Evolutionary conservation across 2,888 invertebrate species (phyloP), one percentile per base, ranked within the genome.

Genomic region (Isoperla grammatica): DNA sequence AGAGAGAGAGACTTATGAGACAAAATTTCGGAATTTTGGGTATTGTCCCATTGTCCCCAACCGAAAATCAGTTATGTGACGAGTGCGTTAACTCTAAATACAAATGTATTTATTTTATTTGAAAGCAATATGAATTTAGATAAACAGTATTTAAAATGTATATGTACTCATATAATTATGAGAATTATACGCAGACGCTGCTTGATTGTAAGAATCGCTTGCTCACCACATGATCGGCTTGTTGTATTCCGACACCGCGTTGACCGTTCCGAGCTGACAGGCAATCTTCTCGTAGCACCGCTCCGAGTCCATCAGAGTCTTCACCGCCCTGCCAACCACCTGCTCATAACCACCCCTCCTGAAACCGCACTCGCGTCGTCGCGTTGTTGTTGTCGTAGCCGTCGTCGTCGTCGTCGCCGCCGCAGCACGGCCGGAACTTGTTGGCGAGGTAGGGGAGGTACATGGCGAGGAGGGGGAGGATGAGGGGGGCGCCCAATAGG

Each of bases 371-470:
- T 29, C 39, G 19, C 49, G 22, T 20, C 78, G 80, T 80, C 72
- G 78, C 81, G 73, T 74, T 78, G 65, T 78, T 78, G 20, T 80
- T 80, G 54, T 80, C 81, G 57, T 80, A 80, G 59, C 81, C 80
- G 15, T 83, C 84, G 55, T 78, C 79, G 68, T 83, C 85, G 68
- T 84, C 84, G 71, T 75, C 56, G 17, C 46, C 56, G 11, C 46
- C 42, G 29, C 45, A 43, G n/a, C 56, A 42, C 20, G 23, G 43
- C 19, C 54, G 59, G 39, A 29, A 48, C 54, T 54, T 54, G 56
- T 37, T 12, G 15, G 19, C 29, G 17, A 59, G 23, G 43, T 15
- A 23, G 22, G 43, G 54, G 15, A 46, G 29, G 35, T 37, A 43
- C 39, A 37, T 8, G 17, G 45, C 15, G 17, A 45, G 17, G 2